These are phyloP conservation scores for Sphaeridia pumilis DNA, from an alignment of 2,888 invertebrate species.

Conservation along the genomic window DNA sequence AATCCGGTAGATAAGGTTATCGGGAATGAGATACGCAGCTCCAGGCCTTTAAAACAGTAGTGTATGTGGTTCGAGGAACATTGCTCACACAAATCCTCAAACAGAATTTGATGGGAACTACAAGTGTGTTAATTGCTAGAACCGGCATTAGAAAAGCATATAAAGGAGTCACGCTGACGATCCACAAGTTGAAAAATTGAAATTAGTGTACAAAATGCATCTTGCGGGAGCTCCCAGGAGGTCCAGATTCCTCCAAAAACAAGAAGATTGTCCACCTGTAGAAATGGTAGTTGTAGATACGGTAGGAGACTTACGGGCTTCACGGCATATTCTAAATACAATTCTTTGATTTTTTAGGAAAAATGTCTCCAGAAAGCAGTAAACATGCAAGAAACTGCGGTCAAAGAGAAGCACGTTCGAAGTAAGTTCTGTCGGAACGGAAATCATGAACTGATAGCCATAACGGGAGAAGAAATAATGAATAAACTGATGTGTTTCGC, in stretches of 20 bases:
- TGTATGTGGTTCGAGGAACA: too few species aligned
- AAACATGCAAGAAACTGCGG: conserved; percentile 78
- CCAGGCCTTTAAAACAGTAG: too few species aligned
- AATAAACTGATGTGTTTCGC: not conserved
- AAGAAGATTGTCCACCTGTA: conserved; percentile 29
- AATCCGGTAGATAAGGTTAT: too few species aligned
- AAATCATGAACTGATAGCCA: too few species aligned
- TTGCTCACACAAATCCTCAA: too few species aligned
- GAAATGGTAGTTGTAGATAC: conserved; percentile 21
- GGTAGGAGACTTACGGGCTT: not conserved
- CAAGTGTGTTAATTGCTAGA: too few species aligned
- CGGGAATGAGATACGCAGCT: too few species aligned
- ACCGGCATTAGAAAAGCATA: too few species aligned
- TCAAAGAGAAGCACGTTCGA: conserved; percentile 97
- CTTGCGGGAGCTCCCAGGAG: conserved; percentile 10
- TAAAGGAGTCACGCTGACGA: not conserved
- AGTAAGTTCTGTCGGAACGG: conserved; percentile 41
- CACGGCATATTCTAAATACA: not conserved
- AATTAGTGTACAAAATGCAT: not conserved
- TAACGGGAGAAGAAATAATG: too few species aligned
- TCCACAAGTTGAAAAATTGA: not conserved
- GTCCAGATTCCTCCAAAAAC: conserved; percentile 8
- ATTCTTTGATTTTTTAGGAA: conserved; percentile 48
- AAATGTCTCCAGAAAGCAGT: conserved; percentile 87
- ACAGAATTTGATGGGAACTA: too few species aligned